Evolutionary conservation across 2,113 vertebrate genomes (phyloP).

Genomic region (Anas platyrhynchos): DNA sequence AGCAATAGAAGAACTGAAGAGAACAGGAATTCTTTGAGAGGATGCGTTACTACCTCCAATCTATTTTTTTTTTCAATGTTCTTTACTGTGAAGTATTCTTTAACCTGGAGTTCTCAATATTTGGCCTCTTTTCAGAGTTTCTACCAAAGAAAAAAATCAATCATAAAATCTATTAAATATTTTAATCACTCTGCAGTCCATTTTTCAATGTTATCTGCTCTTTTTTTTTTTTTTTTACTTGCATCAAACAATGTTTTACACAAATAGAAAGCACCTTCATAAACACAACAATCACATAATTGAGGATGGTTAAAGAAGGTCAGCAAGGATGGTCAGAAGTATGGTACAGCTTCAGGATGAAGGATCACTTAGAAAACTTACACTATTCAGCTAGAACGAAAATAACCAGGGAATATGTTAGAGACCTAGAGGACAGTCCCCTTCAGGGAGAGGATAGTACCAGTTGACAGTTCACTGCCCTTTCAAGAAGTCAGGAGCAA

Average conservation of each 20-base stretch:
- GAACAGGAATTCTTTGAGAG: constrained; percentile 26
- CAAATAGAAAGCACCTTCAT: neutral
- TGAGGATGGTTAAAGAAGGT: neutral
- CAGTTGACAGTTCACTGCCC: neutral
- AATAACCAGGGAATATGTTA: neutral
- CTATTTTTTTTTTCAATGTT: neutral
- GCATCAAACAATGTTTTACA: neutral
- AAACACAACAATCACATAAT: neutral
- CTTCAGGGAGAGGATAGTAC: neutral
- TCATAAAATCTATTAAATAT: constrained; percentile 17
- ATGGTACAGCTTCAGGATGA: neutral
- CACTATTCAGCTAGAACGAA: neutral
- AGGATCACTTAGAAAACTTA: neutral
- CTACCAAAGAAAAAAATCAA: neutral
- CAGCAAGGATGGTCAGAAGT: neutral
- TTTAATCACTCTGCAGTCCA: neutral
- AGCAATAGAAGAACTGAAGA: constrained; percentile 26
- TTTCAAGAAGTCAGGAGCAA: neutral
- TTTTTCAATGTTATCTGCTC: neutral
- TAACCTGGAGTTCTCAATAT: neutral
- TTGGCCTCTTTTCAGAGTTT: constrained; percentile 14
- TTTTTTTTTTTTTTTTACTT: neutral
- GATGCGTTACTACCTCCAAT: constrained; percentile 17
- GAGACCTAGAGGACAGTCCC: neutral
- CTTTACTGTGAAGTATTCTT: neutral